Evolutionary conservation across 1,140 invertebrate genomes (phyloP).

Genomic region (Philotrypesis tridentata): DNA sequence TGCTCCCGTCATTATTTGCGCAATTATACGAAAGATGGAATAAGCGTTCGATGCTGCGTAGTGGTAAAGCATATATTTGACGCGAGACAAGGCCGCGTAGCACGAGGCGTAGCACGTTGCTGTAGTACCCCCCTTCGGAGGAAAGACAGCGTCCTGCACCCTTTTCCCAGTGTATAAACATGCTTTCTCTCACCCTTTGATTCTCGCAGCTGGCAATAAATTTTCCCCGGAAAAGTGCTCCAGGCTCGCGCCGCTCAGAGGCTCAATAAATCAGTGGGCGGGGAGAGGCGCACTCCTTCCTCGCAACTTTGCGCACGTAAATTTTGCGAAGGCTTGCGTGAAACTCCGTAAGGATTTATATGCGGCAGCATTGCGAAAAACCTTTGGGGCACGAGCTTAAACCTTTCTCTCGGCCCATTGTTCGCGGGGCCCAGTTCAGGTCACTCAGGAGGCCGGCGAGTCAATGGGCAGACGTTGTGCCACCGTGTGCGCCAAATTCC

Average conservation of each 20-base stretch:
- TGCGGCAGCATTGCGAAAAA: neutral
- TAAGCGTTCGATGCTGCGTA: conserved; percentile 25
- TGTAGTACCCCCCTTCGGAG: neutral
- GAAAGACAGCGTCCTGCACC: neutral
- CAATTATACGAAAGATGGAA: conserved; percentile 16
- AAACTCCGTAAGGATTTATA: conserved; percentile 22
- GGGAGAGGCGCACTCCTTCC: neutral
- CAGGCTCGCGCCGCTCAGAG: conserved; percentile 10
- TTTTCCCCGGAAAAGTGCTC: conserved; percentile 14
- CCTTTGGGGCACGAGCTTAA: neutral
- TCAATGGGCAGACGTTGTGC: neutral
- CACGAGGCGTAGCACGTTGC: too few relatives aligned
- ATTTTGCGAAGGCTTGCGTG: conserved; percentile 39
- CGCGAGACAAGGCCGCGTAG: neutral
- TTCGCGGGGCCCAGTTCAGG: neutral
- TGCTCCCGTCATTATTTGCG: conserved; percentile 32
- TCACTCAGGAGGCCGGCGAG: neutral
- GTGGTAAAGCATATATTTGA: conserved; percentile 28
- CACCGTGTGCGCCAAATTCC: conserved; percentile 9
- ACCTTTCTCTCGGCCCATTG: neutral
- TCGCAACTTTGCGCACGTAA: conserved; percentile 38
- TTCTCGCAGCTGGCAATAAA: conserved; percentile 30
- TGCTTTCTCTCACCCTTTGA: conserved; percentile 17
- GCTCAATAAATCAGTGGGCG: conserved; percentile 28
- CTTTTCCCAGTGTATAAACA: neutral